Evolutionary conservation across 2,888 invertebrate species (phyloP), one percentile per base, ranked within the genome.

Genomic region (Pomacea canaliculata): DNA sequence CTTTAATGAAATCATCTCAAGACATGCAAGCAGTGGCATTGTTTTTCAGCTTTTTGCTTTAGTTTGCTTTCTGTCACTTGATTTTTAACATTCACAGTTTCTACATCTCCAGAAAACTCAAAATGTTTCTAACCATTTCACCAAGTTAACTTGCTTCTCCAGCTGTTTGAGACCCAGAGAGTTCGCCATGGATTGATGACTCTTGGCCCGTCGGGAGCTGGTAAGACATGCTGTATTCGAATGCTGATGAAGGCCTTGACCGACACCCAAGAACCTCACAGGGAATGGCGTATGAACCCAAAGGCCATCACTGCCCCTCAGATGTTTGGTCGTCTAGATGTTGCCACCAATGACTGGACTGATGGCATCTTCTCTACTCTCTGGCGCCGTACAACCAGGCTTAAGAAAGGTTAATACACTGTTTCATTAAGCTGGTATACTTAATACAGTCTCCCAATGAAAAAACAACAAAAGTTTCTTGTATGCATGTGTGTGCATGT

Each of bases 291-390:
- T 84, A 96, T 97, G 96, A 97, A 97, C 92, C 97, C 97, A 0
- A 97, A 96, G 92, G 96, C 96, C 7, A 96, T 97, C 81, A 96
- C 96, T 48, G 96, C 96, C 0, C 94, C 96, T 0, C 96, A 97
- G 93, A 97, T 97, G 91, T 97, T 96, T 91, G 96, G 96, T 0
- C 93, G 94, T 65, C 92, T 97, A 63, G 97, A 97, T 90, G 96
- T 95, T 0, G 95, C 96, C 0, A 97, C 97, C 0, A 97, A 97
- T 90, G 97, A 97, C 89, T 97, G 97, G 97, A 97, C 96, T 0
- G 97, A 97, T 91, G 97, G 97, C 23, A 97, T 97, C 85, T 97
- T 97, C 90, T 96, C 96, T 0, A 96, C 96, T 0, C 91, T 97
- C 7, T 97, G 96, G 96, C 93, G 96, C 84, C 92, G 95, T 90